Evolutionary conservation across 2,888 invertebrate genomes (phyloP).

Genomic region (Drosophila melanosoma): DNA sequence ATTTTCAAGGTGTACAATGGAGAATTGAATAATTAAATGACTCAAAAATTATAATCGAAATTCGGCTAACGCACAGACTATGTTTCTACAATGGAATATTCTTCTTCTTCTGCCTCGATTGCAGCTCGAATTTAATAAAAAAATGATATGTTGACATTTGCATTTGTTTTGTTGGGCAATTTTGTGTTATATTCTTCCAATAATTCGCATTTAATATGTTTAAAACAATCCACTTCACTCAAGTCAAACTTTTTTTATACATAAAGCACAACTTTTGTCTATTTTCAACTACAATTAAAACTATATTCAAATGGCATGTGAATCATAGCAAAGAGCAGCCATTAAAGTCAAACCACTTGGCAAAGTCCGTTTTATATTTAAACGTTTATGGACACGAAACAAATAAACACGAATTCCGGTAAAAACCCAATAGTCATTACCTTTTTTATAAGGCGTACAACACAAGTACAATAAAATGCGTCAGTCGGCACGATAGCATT

Average conservation of each 20-base stretch:
- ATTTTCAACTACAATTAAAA: neutral
- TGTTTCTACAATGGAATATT: no score
- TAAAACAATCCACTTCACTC: no score
- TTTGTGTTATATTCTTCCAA: neutral
- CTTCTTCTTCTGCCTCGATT: neutral
- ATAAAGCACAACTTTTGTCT: neutral
- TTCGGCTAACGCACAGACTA: no score
- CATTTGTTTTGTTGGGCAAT: neutral
- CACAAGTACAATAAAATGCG: neutral
- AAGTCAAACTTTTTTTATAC: no score
- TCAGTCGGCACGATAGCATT: neutral
- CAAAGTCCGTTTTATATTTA: neutral
- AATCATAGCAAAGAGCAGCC: neutral
- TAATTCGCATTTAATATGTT: neutral
- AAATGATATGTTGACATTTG: neutral
- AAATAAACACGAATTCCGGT: neutral
- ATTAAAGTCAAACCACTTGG: neutral
- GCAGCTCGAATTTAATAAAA: neutral
- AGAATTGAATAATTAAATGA: no score
- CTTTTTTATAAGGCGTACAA: neutral
- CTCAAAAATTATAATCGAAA: no score
- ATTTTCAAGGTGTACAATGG: neutral
- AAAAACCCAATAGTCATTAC: neutral
- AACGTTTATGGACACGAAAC: neutral
- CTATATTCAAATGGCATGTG: neutral